phyloP scores from a whole-genome alignment of 2,797 vertebrate genomes.

The Nyctalus aviator region DNA sequence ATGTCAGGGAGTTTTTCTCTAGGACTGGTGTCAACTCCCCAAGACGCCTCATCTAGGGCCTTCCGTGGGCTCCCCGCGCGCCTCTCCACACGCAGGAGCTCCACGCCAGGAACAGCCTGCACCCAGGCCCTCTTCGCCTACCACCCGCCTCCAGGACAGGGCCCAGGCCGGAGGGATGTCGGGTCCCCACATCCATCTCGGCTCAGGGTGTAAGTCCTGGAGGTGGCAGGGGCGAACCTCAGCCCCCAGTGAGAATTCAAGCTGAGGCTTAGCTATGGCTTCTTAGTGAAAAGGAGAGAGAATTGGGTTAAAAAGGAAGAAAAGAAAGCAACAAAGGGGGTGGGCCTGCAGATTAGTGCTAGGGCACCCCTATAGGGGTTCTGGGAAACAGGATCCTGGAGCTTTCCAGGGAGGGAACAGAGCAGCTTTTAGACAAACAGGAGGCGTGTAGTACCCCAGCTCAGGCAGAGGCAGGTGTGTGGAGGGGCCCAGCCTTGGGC shows the following conservation, averaged over 20 bases:
- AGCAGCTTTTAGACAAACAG: neutral
- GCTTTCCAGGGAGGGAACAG: neutral
- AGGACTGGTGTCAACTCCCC: neutral
- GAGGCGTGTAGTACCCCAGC: neutral
- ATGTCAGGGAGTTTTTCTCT: slow-evolving; percentile 71
- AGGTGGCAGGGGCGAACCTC: neutral
- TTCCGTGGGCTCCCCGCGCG: neutral
- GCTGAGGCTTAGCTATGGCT: neutral
- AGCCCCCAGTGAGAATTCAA: neutral
- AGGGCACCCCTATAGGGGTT: neutral
- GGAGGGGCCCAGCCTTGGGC: neutral
- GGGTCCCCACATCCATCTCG: neutral
- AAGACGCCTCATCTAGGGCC: neutral
- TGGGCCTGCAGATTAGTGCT: neutral
- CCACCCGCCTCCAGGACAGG: neutral
- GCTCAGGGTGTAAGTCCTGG: neutral
- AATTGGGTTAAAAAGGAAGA: neutral
- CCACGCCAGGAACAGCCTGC: neutral
- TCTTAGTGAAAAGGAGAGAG: neutral
- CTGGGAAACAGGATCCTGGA: neutral
- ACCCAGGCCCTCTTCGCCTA: neutral
- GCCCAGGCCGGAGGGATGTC: neutral
- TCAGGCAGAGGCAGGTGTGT: neutral
- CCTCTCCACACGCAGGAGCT: neutral
- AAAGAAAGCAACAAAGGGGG: neutral